A percentile compares a stretch with the other conserved stretches of the same genome.
Evolutionary conservation across 2,113 vertebrate genomes (phyloP).

Genomic region (Platysteira castanea): DNA sequence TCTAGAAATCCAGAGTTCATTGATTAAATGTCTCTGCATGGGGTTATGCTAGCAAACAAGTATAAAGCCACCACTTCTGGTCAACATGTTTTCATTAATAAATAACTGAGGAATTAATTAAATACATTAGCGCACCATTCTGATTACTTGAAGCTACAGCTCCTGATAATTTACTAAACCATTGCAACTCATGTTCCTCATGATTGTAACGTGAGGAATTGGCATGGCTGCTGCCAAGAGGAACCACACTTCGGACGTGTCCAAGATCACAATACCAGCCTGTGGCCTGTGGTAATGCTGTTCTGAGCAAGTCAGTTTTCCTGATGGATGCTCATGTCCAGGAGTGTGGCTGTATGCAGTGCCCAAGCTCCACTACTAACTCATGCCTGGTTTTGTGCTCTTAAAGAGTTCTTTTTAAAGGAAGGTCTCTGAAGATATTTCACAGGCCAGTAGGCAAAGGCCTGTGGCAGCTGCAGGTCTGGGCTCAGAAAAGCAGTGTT

Average conservation of each 20-base stretch:
- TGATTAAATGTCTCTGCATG: not conserved
- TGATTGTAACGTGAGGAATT: accelerated
- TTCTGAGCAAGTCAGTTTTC: not conserved
- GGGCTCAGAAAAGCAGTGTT: not conserved
- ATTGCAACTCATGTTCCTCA: not conserved
- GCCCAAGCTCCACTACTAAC: not conserved
- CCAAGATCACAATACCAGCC: not conserved
- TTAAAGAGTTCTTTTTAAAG: not conserved
- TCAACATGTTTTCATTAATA: not conserved
- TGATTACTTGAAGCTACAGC: not conserved
- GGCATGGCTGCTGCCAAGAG: not conserved
- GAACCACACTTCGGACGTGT: accelerated
- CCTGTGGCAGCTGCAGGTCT: not conserved
- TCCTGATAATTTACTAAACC: not conserved
- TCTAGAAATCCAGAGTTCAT: not conserved
- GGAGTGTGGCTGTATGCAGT: not conserved
- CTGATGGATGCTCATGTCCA: not conserved
- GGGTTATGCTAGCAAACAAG: not conserved
- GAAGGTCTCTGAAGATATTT: not conserved
- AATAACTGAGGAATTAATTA: not conserved
- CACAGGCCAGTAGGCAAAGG: not conserved
- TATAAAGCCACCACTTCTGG: not conserved
- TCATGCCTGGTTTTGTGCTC: not conserved
- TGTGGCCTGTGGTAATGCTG: not conserved
- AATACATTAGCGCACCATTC: not conserved